These are phyloP conservation scores for Penaeus japonicus DNA, from an alignment of 1,140 invertebrate species.

Conservation along the genomic window DNA sequence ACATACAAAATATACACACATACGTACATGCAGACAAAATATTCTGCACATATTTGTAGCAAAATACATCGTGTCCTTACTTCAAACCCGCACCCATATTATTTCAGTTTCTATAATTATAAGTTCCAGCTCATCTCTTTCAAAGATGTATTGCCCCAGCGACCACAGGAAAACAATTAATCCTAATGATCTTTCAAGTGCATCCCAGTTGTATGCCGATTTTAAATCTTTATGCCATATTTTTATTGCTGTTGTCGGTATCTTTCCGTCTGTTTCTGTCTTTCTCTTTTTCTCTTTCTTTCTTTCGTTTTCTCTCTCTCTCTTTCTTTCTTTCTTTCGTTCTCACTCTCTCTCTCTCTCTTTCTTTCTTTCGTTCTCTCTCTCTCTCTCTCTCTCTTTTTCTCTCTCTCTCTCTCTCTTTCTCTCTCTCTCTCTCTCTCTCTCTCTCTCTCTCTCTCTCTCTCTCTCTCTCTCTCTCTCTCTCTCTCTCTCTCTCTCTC, in stretches of 20 bases:
- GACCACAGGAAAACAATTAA: too few relatives aligned
- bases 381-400: too few relatives aligned
- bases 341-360: neutral
- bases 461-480: neutral
- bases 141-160: too few relatives aligned
- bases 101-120: too few relatives aligned
- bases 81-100: neutral
- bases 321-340: neutral
- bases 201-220: too few relatives aligned
- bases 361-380: neutral
- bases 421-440: constrained; percentile 7
- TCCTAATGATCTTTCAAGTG: too few relatives aligned
- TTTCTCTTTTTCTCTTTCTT: too few relatives aligned
- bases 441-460: neutral
- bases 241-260: too few relatives aligned
- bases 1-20: neutral
- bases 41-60: neutral
- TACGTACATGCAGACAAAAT: neutral
- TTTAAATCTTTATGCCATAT: too few relatives aligned
- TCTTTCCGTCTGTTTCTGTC: too few relatives aligned
- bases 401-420: constrained; percentile 17
- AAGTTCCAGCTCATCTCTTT: too few relatives aligned
- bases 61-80: neutral
- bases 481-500: neutral
- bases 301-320: neutral